phyloP scores from a whole-genome alignment of 1,140 invertebrate genomes.

The Atta cephalotes region DNA sequence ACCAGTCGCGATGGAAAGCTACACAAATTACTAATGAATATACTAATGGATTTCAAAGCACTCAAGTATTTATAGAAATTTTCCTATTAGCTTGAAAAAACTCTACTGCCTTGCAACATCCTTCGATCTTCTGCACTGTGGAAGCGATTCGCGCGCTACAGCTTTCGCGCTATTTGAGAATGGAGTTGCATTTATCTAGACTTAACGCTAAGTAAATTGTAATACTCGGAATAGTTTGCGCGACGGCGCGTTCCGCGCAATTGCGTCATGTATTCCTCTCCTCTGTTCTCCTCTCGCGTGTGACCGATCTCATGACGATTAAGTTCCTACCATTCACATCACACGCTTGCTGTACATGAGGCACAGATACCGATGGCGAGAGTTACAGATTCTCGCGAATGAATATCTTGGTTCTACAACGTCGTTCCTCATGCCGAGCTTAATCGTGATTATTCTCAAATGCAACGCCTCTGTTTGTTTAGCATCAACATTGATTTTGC shows the following conservation, averaged over 20 bases:
- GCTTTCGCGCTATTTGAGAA: neutral
- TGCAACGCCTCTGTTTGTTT: neutral
- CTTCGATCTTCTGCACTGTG: neutral
- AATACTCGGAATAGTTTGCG: constrained; percentile 33
- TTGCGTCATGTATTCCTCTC: constrained; percentile 18
- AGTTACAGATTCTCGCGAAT: constrained; percentile 5
- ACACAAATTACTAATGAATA: constrained; percentile 2
- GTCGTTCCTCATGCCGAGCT: neutral
- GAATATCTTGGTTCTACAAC: neutral
- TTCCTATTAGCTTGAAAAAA: neutral
- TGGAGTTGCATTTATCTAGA: constrained; percentile 28
- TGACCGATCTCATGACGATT: neutral
- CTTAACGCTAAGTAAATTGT: constrained; percentile 40
- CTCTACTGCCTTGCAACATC: neutral
- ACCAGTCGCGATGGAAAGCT: too few species aligned
- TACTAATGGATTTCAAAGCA: neutral
- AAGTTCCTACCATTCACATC: neutral
- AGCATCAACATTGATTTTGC: too few species aligned
- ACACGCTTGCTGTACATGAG: neutral
- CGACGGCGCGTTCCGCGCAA: constrained; percentile 2
- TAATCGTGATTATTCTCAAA: constrained; percentile 7
- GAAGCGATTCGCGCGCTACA: neutral
- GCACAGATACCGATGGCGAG: neutral
- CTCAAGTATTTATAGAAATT: constrained; percentile 32
- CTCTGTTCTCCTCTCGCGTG: neutral